Conservation (phyloP, 2,797 vertebrate genomes). For the Poecilia wingei region DNA sequence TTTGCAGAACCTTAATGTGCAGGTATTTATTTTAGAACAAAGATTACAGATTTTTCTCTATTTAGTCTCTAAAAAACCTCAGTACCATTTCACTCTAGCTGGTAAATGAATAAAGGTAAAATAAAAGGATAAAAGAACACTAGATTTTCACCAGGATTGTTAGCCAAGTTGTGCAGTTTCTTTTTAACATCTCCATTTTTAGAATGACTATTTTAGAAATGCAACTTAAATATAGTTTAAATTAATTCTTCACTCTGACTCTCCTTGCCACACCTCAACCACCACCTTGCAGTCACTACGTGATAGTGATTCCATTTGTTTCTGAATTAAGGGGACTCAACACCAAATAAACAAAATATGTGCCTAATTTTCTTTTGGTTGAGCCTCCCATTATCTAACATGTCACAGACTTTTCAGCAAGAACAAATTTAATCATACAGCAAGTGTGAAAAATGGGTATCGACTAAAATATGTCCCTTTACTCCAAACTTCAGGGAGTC, state of each 20-base stretch:
- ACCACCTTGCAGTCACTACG: background rate
- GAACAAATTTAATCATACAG: background rate
- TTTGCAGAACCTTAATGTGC: background rate
- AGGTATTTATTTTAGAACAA: background rate
- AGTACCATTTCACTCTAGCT: background rate
- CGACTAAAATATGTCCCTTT: background rate
- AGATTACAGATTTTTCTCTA: background rate
- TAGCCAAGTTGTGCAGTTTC: background rate
- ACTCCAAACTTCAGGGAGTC: background rate
- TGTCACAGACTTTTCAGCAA: background rate
- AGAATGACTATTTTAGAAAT: background rate
- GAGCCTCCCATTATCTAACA: background rate
- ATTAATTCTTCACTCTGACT: background rate
- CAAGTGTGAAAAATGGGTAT: background rate
- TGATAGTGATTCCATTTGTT: slow-evolving; percentile 5
- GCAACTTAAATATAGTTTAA: background rate
- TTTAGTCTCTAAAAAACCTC: background rate
- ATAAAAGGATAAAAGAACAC: background rate
- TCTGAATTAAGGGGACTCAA: background rate
- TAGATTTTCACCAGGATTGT: too few relatives aligned
- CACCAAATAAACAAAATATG: slow-evolving; percentile 7
- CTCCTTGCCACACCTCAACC: background rate
- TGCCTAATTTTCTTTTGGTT: background rate
- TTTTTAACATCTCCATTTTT: background rate
- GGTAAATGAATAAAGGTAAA: background rate